These are phyloP conservation scores for Drosophila dives DNA, from an alignment of 2,888 invertebrate genomes.

Conservation along the genomic window DNA sequence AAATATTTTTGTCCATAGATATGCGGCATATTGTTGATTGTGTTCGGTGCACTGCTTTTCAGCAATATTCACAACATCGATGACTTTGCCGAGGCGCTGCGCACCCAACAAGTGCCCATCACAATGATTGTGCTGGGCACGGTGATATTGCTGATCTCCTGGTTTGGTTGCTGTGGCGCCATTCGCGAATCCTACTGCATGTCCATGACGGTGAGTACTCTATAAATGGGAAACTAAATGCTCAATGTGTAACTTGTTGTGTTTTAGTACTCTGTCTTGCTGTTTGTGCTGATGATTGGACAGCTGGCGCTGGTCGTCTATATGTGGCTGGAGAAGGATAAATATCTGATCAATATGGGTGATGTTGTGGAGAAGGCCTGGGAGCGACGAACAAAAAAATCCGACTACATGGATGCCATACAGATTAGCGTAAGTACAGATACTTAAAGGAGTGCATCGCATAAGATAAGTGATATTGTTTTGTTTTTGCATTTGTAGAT, in stretches of 20 bases:
- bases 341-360: constrained; percentile 86
- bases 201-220: constrained; percentile 90
- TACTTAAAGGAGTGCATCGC: neutral
- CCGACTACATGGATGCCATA: constrained; percentile 82
- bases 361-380: constrained; percentile 86
- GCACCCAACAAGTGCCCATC: constrained; percentile 88
- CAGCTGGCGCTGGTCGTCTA: constrained; percentile 91
- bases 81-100: constrained; percentile 85
- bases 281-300: constrained; percentile 90
- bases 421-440: constrained; percentile 79
- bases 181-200: constrained; percentile 95
- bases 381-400: constrained; percentile 71
- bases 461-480: neutral
- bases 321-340: constrained; percentile 88
- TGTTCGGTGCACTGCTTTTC: constrained; percentile 89
- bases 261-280: constrained; percentile 89
- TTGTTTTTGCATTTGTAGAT: constrained; percentile 52
- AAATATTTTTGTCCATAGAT: constrained; percentile 85
- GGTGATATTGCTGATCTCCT: constrained; percentile 92
- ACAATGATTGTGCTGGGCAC: constrained; percentile 89
- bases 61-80: constrained; percentile 87
- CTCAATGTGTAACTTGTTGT: constrained; percentile 7
- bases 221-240: neutral
- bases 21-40: constrained; percentile 89
- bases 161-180: constrained; percentile 96